Percentiles rank a stretch among this genome's conserved stretches.
Conservation (phyloP, 1,140 invertebrate species). For the Zaprionus nigranus region DNA sequence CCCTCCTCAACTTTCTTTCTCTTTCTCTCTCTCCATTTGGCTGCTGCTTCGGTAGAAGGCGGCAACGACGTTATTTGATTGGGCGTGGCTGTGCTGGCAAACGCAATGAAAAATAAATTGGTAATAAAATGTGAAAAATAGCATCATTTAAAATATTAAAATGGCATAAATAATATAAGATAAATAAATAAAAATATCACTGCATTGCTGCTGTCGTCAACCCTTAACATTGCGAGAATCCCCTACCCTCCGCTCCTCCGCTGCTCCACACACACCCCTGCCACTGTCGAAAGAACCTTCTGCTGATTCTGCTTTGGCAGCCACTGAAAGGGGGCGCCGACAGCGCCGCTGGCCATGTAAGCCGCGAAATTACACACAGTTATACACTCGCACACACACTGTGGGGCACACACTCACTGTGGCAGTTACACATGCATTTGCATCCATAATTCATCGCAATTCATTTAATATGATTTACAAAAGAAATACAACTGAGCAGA, state of each 20-base stretch:
- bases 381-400: constrained; percentile 16
- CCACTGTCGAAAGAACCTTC: background rate
- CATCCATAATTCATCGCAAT: constrained; percentile 72
- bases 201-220: constrained; percentile 56
- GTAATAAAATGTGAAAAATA: constrained; percentile 82
- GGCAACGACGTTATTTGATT: constrained; percentile 17
- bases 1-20: background rate
- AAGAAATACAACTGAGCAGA: constrained; percentile 63
- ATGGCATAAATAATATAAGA: constrained; percentile 77
- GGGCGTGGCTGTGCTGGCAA: constrained; percentile 29
- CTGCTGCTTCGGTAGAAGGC: background rate
- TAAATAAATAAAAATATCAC: constrained; percentile 80
- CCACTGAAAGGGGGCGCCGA: constrained; percentile 25
- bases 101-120: constrained; percentile 69
- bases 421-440: constrained; percentile 50
- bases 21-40: background rate
- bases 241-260: background rate
- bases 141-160: constrained; percentile 77
- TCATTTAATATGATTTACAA: constrained; percentile 79
- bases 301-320: background rate
- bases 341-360: constrained; percentile 37
- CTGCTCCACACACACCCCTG: background rate
- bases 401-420: constrained; percentile 6
- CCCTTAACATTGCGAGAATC: background rate
- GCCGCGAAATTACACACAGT: constrained; percentile 52